A percentile compares a stretch with the other conserved stretches of the same genome.
These are phyloP conservation scores for Nomia melanderi DNA, from an alignment of 1,140 invertebrate genomes.

Conservation along the genomic window DNA sequence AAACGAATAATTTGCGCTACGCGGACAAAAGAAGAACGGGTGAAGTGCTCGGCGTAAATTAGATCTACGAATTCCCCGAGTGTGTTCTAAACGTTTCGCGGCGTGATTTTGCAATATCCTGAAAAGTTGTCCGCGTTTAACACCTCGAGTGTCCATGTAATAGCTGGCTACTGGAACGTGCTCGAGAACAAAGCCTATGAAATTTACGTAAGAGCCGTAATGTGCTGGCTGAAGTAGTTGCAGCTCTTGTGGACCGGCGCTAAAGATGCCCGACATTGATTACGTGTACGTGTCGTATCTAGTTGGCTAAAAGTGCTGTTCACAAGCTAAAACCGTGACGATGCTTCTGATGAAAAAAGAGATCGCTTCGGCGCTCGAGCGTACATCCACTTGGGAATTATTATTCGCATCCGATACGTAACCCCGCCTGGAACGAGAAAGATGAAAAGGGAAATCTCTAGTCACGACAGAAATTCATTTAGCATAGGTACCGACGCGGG, in stretches of 20 bases:
- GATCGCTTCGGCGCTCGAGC: background rate
- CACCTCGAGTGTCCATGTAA: background rate
- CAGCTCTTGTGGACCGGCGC: slow-evolving; percentile 55
- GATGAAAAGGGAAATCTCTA: background rate
- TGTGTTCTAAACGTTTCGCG: background rate
- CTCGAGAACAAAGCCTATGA: slow-evolving; percentile 67
- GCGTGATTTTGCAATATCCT: background rate
- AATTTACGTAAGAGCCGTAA: slow-evolving; percentile 66
- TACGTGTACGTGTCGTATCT: slow-evolving; percentile 75
- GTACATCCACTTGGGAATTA: slow-evolving; percentile 6
- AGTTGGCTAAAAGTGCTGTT: slow-evolving; percentile 47
- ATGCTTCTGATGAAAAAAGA: slow-evolving; percentile 15
- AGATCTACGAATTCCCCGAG: background rate
- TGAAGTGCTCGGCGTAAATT: background rate
- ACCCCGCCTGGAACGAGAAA: background rate
- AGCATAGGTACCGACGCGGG: background rate
- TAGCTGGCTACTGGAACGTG: slow-evolving; percentile 61
- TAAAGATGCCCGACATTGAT: slow-evolving; percentile 77
- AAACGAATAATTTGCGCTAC: slow-evolving; percentile 32
- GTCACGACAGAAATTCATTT: background rate
- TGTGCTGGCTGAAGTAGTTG: slow-evolving; percentile 56
- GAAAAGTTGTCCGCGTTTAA: background rate
- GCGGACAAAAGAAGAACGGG: slow-evolving; percentile 8
- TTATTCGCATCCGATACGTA: too few species aligned
- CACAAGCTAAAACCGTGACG: slow-evolving; percentile 17